These are phyloP conservation scores for Dipodomys merriami DNA, from an alignment of 2,113 vertebrate genomes.

Conservation along the genomic window DNA sequence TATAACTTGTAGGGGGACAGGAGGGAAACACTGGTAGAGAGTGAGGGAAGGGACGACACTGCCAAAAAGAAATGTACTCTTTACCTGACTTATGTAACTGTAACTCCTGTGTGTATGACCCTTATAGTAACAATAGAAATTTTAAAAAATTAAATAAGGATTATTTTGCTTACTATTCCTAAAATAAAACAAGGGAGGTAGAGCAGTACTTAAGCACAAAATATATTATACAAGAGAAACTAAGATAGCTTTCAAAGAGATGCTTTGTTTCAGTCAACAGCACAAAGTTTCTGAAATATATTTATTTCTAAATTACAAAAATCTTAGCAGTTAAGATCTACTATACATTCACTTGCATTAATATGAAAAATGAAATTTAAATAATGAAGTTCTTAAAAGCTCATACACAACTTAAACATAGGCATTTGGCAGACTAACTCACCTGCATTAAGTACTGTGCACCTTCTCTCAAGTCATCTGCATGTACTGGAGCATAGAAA, in stretches of 20 bases:
- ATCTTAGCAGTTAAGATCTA: not conserved
- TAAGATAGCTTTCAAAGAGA: slow-evolving; percentile 12
- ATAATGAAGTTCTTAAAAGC: not conserved
- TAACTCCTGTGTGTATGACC: too few relatives aligned
- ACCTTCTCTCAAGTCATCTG: slow-evolving; percentile 96
- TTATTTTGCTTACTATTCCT: not conserved
- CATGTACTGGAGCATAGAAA: slow-evolving; percentile 96
- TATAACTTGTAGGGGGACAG: too few relatives aligned
- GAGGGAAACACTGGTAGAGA: too few relatives aligned
- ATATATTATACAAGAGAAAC: not conserved
- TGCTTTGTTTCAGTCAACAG: not conserved
- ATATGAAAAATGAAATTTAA: slow-evolving; percentile 30
- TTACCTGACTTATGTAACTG: too few relatives aligned
- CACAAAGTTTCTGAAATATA: not conserved
- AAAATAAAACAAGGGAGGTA: not conserved
- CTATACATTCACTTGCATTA: not conserved
- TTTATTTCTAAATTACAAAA: slow-evolving; percentile 12
- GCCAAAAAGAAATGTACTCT: too few relatives aligned
- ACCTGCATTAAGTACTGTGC: slow-evolving; percentile 97
- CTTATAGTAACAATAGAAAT: too few relatives aligned
- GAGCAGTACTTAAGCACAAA: not conserved
- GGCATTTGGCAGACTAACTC: not conserved
- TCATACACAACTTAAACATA: not conserved
- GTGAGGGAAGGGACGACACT: too few relatives aligned
- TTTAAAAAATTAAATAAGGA: too few relatives aligned